Evolutionary conservation across 1,140 invertebrate genomes (phyloP).

Genomic region (Papilio polyxenes): DNA sequence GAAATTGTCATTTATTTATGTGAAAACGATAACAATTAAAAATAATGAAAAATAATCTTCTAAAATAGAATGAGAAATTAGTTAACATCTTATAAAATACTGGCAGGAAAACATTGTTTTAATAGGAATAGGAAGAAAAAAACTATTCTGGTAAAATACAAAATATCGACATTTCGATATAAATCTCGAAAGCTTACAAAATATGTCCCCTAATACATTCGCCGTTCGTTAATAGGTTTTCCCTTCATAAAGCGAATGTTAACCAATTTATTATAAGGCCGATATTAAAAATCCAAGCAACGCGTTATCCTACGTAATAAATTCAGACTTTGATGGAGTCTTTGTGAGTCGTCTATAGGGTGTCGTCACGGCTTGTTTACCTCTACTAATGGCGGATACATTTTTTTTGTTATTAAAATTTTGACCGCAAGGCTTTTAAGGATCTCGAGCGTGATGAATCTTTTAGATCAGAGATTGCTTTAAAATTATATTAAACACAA

Average conservation of each 20-base stretch:
- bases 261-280: constrained; percentile 78
- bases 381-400: constrained; percentile 64
- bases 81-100: no score
- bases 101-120: no score
- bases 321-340: constrained; percentile 63
- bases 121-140: no score
- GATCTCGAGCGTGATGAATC: constrained; percentile 48
- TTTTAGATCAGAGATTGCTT: constrained; percentile 51
- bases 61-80: no score
- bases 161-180: constrained; percentile 30
- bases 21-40: no score
- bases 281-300: constrained; percentile 75
- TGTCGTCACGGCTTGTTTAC: constrained; percentile 69
- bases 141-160: no score
- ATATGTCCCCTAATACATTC: constrained; percentile 72
- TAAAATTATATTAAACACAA: constrained; percentile 1
- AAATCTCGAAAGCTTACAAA: constrained; percentile 44
- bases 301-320: constrained; percentile 62
- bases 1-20: no score
- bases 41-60: no score
- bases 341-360: constrained; percentile 44
- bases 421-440: constrained; percentile 63
- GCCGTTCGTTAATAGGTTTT: constrained; percentile 78
- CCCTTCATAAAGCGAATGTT: constrained; percentile 79
- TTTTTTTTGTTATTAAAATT: constrained; percentile 67